A percentile compares a stretch with the other conserved stretches of the same genome.
These are phyloP conservation scores for Neosilurus mollespiculum DNA, from an alignment of 2,797 vertebrate species.

Conservation along the genomic window DNA sequence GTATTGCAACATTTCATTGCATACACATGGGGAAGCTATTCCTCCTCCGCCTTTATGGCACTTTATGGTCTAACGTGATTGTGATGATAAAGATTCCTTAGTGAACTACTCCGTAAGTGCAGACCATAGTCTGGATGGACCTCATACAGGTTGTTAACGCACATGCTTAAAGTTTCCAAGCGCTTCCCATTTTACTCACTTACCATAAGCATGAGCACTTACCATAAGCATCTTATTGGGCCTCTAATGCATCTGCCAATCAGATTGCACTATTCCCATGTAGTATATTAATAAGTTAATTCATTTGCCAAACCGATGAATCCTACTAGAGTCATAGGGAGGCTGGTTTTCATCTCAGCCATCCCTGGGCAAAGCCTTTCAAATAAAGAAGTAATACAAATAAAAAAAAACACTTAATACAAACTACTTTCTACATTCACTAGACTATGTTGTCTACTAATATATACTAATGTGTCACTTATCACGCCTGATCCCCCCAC, in stretches of 20 bases:
- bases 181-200: neutral
- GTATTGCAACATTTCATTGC: neutral
- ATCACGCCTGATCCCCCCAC: conserved; percentile 43
- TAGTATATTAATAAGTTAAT: too few relatives aligned
- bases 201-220: too few relatives aligned
- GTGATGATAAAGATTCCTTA: neutral
- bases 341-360: too few relatives aligned
- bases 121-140: neutral
- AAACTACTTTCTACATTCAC: neutral
- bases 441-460: neutral
- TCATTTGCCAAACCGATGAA: too few relatives aligned
- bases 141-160: neutral
- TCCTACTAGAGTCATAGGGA: too few relatives aligned
- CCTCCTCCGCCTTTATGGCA: neutral
- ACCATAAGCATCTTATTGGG: neutral
- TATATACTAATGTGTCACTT: neutral
- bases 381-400: too few relatives aligned
- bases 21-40: neutral
- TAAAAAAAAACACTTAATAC: neutral
- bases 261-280: too few relatives aligned
- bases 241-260: neutral
- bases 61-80: neutral
- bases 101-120: neutral
- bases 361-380: too few relatives aligned
- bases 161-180: neutral